Evolutionary conservation across 2,888 invertebrate species (phyloP), one percentile per base, ranked within the genome.

Genomic region (Ethmia dodecea): DNA sequence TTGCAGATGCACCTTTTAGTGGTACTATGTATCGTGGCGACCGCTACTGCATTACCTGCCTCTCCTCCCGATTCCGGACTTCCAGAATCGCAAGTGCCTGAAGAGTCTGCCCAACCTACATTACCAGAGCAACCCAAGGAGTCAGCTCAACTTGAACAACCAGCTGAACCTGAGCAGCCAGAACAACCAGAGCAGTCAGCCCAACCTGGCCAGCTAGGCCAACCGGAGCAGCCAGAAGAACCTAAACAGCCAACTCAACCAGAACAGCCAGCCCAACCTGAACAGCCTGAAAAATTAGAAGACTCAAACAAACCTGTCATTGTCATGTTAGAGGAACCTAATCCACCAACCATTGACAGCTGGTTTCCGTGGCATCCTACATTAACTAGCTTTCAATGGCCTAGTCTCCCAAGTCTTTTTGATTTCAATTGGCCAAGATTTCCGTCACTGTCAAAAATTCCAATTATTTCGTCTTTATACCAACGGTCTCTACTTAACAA

Each of bases 1-100:
- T 63, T 59, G 16, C 51, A 72, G 74, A 72, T 73, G 72, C n/a
- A n/a, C n/a, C 42, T 53, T 37, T 16, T 49, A 0, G 9, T 66
- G 20, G 53, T 64, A 9, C 20, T 75, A 5, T 69, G 60, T 43
- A 42, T 76, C 25, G 36, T 61, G 6, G 53, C 56, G 3, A 41
- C 50, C 26, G 50, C 50, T 3, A 35, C 46, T 29, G 69, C 70
- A 8, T 37, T 63, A 15, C 72, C 72, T 2, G 36, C 55, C 8
- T 38, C 54, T 3, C 49, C 18, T n/a, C 9, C 13, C 20, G 28
- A 14, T 8, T 13, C 33, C 5, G 18, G 5, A 9, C 16, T 24
- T 10, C 18, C 18, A 5, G 6, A 24, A 24, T n/a, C n/a, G n/a
- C 11, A 2, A 6, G 11, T 26, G 2, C 26, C 5, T 11, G 26